Evolutionary conservation across 1,140 invertebrate species (phyloP).

Genomic region (Solenopsis fugax): DNA sequence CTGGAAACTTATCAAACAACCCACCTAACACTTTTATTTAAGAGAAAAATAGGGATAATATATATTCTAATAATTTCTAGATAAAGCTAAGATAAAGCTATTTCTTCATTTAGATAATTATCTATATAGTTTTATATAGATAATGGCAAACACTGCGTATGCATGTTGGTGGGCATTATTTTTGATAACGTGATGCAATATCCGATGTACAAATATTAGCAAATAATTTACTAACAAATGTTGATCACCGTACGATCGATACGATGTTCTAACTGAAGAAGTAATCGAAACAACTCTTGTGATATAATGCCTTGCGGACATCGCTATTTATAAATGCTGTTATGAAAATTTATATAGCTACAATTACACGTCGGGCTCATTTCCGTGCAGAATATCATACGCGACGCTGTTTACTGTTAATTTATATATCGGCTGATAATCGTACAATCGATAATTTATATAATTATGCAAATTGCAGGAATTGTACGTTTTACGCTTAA

Average conservation of each 20-base stretch:
- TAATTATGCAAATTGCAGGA: constrained; percentile 11
- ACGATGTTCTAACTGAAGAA: neutral
- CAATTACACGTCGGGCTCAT: neutral
- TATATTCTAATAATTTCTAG: too few species aligned
- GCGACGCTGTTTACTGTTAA: constrained; percentile 12
- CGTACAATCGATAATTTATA: constrained; percentile 30
- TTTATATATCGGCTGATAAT: constrained; percentile 11
- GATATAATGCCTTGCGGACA: neutral
- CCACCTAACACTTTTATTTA: too few species aligned
- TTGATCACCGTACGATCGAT: neutral
- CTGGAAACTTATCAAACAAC: too few species aligned
- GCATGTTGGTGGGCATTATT: neutral
- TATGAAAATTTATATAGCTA: constrained; percentile 8
- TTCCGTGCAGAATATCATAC: neutral
- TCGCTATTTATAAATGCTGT: constrained; percentile 13
- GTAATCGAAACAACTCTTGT: neutral
- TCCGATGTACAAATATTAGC: neutral
- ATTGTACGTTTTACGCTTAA: neutral
- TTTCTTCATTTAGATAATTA: too few species aligned
- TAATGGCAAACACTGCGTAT: too few species aligned
- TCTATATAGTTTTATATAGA: too few species aligned
- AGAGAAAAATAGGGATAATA: too few species aligned
- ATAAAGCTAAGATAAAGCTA: too few species aligned
- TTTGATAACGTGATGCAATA: neutral
- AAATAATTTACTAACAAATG: neutral